A percentile compares a stretch with the other conserved stretches of the same genome.
Conservation (phyloP, 1,140 invertebrate genomes). For the Adelges cooleyi region DNA sequence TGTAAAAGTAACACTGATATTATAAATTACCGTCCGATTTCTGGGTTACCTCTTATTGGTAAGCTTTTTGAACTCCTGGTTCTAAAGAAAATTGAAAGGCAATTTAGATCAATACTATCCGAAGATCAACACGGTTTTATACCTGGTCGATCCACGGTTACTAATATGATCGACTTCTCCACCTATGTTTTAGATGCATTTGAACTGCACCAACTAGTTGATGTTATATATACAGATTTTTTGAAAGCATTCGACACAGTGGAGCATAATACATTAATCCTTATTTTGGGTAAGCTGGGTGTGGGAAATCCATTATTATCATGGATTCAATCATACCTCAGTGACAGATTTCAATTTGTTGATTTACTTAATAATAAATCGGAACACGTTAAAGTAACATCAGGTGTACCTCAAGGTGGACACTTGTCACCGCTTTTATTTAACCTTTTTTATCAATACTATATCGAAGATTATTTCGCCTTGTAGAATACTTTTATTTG, state of each 20-base stretch:
- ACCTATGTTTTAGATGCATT: neutral
- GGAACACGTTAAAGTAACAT: neutral
- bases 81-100: neutral
- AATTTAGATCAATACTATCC: neutral
- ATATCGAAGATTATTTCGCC: too few relatives aligned
- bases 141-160: neutral
- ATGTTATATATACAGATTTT: neutral
- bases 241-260: neutral
- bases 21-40: neutral
- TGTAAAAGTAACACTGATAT: too few relatives aligned
- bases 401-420: neutral
- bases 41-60: neutral
- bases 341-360: neutral
- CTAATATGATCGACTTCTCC: neutral
- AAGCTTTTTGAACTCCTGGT: neutral
- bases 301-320: neutral
- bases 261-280: neutral
- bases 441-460: too few relatives aligned
- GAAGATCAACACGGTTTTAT: neutral
- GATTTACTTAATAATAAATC: neutral
- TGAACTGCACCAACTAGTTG: neutral
- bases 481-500: too few relatives aligned
- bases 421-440: neutral
- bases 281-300: neutral
- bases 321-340: neutral